Base-by-base conservation (phyloP, 2,888 invertebrate species). In the Alviniconcha strummeri region DNA sequence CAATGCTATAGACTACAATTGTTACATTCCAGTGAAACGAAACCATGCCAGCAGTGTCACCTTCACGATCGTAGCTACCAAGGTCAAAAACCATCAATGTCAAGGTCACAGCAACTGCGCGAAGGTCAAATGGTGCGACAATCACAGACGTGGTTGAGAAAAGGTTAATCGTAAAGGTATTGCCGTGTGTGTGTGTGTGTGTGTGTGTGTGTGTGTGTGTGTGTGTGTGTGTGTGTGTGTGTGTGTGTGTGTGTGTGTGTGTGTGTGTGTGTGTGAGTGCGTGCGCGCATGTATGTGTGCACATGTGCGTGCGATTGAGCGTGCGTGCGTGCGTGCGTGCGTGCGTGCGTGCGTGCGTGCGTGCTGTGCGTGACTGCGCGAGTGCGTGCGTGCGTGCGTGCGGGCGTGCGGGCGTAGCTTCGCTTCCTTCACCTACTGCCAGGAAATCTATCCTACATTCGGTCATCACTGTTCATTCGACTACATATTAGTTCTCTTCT, bases 121-220 rank as follows among this genome's bases (percentile, higher is more conserved):
- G 17, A 4, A 78, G 78, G 13, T 78, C 78, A 9, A 78, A 64
- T 64, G 64, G 78, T 4, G 78, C 52, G 15, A 77, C 77, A 6
- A 36, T 78, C 15, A 78, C 78, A 13, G 78, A 78, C 78, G 64
- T 11, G 2, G 52, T 7, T 17, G 52, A 60, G 15, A n/a, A 17
- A 52, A 57, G 17, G 17, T 7, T 78, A 5, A 52, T 19, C 19
- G 78, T 78, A 6, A 60, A 78, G 78, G 78, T 77, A 17, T 13
- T 64, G 9, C 36, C 60, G 52, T 74, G 60, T 74, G 19, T 74
- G 72, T 57, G 72, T 81, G 57, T 79, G 79, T 79, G 64, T 60
- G 64, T 79, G 79, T n/a, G 79, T 60, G 57, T 56, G 57, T 81
- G 72, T 11, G 72, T 81, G 81, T 69, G 81, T 60, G 81, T n/a